phyloP scores from a whole-genome alignment of 2,888 invertebrate genomes.

The Cephus runcator region DNA sequence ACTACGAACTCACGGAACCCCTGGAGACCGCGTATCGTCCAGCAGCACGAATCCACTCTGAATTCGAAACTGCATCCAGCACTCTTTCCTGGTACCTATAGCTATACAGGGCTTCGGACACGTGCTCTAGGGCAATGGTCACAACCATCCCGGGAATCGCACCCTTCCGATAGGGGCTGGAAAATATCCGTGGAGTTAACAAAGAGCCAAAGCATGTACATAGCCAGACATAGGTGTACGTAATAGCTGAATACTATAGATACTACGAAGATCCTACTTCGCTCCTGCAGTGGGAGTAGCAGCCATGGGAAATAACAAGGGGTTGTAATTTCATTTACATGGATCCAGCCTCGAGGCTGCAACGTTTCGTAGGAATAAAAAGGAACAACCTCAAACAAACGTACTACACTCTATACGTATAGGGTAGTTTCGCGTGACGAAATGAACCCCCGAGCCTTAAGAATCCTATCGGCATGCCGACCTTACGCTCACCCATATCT shows the following conservation, averaged over 20 bases:
- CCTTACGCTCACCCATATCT: conserved; percentile 20
- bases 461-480: conserved; percentile 44
- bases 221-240: neutral
- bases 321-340: neutral
- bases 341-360: neutral
- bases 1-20: neutral
- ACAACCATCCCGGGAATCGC: neutral
- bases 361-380: neutral
- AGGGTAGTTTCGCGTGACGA: neutral
- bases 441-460: conserved; percentile 1
- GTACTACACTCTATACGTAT: neutral
- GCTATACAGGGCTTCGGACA: neutral
- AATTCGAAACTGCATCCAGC: neutral
- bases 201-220: neutral
- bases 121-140: neutral
- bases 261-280: neutral
- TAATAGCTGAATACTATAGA: neutral
- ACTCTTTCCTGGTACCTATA: neutral
- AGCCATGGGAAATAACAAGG: neutral
- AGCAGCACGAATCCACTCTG: neutral
- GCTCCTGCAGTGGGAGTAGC: neutral
- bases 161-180: neutral
- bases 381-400: neutral
- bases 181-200: neutral
- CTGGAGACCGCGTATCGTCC: neutral